Conservation (phyloP, 53 echinoderm and acorn worm species). For the Patiria pectinifera region DNA sequence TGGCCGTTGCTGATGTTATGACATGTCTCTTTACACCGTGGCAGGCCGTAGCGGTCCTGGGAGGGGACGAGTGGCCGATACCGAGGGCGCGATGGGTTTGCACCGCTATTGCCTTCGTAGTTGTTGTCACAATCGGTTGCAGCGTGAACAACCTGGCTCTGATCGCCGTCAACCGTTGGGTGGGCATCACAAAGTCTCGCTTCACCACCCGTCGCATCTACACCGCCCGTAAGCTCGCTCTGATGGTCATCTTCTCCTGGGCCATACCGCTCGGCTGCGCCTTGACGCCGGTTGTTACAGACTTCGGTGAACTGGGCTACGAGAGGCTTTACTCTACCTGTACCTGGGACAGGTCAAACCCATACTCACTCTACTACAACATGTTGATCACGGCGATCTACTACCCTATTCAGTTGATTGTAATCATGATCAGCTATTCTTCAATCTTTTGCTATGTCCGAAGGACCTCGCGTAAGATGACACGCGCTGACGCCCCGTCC, state of each 20-base stretch:
- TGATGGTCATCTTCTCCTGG: slow-evolving; percentile 70
- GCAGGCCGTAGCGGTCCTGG: slow-evolving; percentile 52
- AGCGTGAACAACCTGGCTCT: slow-evolving; percentile 85
- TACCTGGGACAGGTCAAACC: slow-evolving; percentile 18
- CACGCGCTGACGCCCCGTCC: slow-evolving; percentile 22
- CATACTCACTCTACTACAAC: slow-evolving; percentile 19
- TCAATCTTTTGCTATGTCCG: slow-evolving; percentile 44
- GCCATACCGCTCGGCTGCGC: slow-evolving; percentile 14
- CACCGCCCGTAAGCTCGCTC: slow-evolving; percentile 64
- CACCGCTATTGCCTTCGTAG: slow-evolving; percentile 61
- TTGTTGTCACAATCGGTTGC: slow-evolving; percentile 72
- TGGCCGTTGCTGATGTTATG: slow-evolving; percentile 50
- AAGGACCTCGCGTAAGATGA: slow-evolving; percentile 27
- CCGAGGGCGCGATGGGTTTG: slow-evolving; percentile 74
- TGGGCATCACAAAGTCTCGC: slow-evolving; percentile 71
- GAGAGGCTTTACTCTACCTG: slow-evolving; percentile 47
- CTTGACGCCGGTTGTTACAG: slow-evolving; percentile 39
- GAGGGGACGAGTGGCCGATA: slow-evolving; percentile 36
- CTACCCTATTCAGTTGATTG: slow-evolving; percentile 28
- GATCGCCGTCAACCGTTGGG: slow-evolving; percentile 79
- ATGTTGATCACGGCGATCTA: neutral
- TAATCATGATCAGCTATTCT: slow-evolving; percentile 12
- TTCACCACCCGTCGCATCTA: slow-evolving; percentile 67
- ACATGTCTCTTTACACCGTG: slow-evolving; percentile 44
- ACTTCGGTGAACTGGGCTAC: slow-evolving; percentile 64